These are phyloP conservation scores for Protophormia terraenovae DNA, from an alignment of 2,888 invertebrate species.

Conservation along the genomic window DNA sequence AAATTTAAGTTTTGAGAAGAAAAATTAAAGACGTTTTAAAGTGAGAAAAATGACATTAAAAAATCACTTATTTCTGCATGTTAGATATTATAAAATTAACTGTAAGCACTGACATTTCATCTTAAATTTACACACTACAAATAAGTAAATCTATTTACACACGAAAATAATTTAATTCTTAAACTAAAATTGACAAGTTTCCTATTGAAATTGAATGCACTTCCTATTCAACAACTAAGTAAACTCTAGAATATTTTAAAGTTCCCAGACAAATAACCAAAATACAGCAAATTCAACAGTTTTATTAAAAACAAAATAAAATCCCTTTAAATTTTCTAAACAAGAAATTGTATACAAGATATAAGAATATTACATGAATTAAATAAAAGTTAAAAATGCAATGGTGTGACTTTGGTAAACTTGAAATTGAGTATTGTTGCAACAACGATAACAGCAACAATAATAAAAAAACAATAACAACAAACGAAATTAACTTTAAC, in stretches of 20 bases:
- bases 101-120: no score
- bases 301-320: conserved; percentile 17
- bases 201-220: conserved; percentile 30
- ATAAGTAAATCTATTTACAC: not conserved
- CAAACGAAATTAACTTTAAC: conserved; percentile 63
- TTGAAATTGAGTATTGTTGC: conserved; percentile 50
- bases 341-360: not conserved
- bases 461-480: conserved; percentile 32
- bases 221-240: conserved; percentile 44
- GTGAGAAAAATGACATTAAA: no score
- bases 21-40: no score
- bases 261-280: conserved; percentile 2
- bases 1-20: no score
- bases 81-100: no score
- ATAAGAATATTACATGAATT: not conserved
- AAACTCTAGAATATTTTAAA: conserved; percentile 9
- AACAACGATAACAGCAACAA: conserved; percentile 33
- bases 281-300: not conserved
- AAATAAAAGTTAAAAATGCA: conserved; percentile 1
- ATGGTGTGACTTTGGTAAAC: conserved; percentile 57
- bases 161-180: not conserved
- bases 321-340: conserved; percentile 1
- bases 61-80: no score
- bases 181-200: conserved; percentile 46
- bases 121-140: no score